phyloP scores from a whole-genome alignment of 2,113 vertebrate genomes.

The Ovis canadensis region DNA sequence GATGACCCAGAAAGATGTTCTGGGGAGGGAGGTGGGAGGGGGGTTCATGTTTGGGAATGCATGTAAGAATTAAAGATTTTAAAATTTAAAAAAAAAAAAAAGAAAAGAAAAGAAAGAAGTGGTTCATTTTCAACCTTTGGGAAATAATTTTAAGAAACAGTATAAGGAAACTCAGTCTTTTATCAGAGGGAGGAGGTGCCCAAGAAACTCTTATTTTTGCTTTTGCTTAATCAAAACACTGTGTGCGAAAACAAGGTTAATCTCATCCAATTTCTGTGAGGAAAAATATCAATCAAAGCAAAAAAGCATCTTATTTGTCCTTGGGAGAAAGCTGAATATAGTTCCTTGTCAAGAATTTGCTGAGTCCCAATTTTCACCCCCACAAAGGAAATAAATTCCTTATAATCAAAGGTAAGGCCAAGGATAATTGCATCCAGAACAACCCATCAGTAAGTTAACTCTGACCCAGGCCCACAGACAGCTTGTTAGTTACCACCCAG shows the following conservation, averaged over 20 bases:
- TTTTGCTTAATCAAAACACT: background rate
- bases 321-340: slow-evolving; percentile 56
- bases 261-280: background rate
- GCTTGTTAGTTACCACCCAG: slow-evolving; percentile 10
- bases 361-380: slow-evolving; percentile 51
- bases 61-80: too few species aligned
- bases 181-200: background rate
- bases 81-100: too few species aligned
- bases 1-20: too few species aligned
- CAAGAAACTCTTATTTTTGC: background rate
- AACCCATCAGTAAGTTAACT: background rate
- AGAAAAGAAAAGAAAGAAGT: too few species aligned
- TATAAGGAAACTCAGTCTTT: background rate
- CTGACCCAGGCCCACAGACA: slow-evolving; percentile 26
- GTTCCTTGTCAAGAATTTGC: slow-evolving; percentile 51
- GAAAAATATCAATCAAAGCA: slow-evolving; percentile 41
- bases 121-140: background rate
- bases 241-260: background rate
- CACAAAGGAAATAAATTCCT: slow-evolving; percentile 55
- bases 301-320: slow-evolving; percentile 60
- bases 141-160: background rate
- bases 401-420: slow-evolving; percentile 62
- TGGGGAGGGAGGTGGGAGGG: too few species aligned
- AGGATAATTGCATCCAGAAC: slow-evolving; percentile 71
- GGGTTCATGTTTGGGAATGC: too few species aligned